These are phyloP conservation scores for Centropristis striata DNA, from an alignment of 2,113 vertebrate species.

Conservation along the genomic window DNA sequence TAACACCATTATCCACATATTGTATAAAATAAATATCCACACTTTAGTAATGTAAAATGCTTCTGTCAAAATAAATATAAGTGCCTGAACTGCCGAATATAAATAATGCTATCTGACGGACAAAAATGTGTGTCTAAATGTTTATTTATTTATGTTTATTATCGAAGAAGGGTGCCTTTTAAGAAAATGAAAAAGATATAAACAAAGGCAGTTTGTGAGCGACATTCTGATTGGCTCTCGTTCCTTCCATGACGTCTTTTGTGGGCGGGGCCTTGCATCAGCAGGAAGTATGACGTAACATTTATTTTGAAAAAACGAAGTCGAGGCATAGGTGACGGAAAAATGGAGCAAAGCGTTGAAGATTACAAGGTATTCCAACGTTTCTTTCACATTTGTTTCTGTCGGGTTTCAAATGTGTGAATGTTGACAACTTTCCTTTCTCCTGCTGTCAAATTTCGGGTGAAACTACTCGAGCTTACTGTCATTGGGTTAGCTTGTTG, in stretches of 20 bases:
- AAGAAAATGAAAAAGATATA: not conserved
- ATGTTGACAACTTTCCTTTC: fast-evolving
- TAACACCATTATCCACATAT: too few relatives aligned
- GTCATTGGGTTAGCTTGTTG: not conserved
- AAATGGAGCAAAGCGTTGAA: slow-evolving; percentile 77
- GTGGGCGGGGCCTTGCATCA: slow-evolving; percentile 4
- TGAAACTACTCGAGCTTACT: not conserved
- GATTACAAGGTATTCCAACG: slow-evolving; percentile 74
- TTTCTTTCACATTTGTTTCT: fast-evolving
- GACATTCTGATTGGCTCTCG: slow-evolving; percentile 20
- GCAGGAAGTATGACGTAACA: slow-evolving; percentile 72
- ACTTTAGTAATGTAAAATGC: too few relatives aligned
- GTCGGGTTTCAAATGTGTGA: fast-evolving
- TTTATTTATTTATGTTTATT: too few relatives aligned
- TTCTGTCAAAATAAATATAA: too few relatives aligned
- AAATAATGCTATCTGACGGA: not conserved
- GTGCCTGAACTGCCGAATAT: too few relatives aligned
- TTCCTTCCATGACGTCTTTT: not conserved
- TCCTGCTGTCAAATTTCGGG: too few relatives aligned
- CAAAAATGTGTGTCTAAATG: not conserved
- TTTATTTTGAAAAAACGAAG: slow-evolving; percentile 75
- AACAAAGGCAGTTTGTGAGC: not conserved
- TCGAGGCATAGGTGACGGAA: slow-evolving; percentile 28
- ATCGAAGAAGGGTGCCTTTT: too few relatives aligned
- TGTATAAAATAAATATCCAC: too few relatives aligned